These are phyloP conservation scores for Andrena chrysosceles DNA, from an alignment of 2,888 invertebrate genomes.

Conservation along the genomic window DNA sequence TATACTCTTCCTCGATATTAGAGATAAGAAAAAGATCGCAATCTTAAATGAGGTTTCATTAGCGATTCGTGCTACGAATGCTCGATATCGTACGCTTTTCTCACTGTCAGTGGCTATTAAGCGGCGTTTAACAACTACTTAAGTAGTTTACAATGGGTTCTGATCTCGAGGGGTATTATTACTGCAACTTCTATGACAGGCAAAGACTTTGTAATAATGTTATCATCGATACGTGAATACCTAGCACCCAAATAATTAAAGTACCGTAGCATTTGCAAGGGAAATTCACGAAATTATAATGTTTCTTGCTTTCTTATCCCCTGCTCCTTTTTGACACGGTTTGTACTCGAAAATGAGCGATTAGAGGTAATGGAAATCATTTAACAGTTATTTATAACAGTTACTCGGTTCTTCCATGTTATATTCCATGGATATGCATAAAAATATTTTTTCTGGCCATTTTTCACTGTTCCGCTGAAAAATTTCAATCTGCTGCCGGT, in stretches of 20 bases:
- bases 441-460: neutral
- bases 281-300: neutral
- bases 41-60: too few relatives aligned
- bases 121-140: neutral
- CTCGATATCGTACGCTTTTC: neutral
- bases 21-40: too few relatives aligned
- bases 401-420: neutral
- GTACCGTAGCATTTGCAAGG: neutral
- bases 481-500: neutral
- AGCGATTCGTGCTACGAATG: too few relatives aligned
- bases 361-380: neutral
- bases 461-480: neutral
- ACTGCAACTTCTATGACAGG: neutral
- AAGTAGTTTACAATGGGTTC: neutral
- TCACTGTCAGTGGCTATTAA: neutral
- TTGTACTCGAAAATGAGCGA: neutral
- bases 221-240: neutral
- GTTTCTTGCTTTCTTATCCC: neutral
- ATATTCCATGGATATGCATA: conserved; percentile 9
- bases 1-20: too few relatives aligned
- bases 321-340: neutral
- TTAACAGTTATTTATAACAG: neutral
- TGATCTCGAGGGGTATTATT: neutral
- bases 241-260: neutral
- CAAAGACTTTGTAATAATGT: neutral